Evolutionary conservation across 2,113 vertebrate genomes (phyloP).

Genomic region (Heterochromis multidens): DNA sequence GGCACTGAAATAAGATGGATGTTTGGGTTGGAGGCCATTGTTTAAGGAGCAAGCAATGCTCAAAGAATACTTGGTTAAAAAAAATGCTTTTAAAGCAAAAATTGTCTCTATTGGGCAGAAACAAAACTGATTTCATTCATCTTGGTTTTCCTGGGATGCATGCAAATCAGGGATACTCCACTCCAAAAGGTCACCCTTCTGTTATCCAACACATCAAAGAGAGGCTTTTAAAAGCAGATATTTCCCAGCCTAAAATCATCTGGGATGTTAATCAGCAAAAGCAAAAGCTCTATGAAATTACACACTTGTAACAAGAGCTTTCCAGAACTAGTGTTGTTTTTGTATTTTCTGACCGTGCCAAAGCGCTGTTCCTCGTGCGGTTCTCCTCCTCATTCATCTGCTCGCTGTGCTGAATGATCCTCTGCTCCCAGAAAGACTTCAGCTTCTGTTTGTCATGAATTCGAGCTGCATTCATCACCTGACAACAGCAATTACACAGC

Average conservation of each 20-base stretch:
- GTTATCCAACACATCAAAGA: background rate
- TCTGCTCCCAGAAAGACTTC: slow-evolving; percentile 57
- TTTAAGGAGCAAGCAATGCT: background rate
- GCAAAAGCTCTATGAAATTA: background rate
- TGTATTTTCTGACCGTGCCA: slow-evolving; percentile 33
- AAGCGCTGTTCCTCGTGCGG: slow-evolving; percentile 42
- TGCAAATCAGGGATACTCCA: background rate
- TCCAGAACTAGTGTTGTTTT: background rate
- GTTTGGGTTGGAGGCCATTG: background rate
- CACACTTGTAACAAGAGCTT: background rate
- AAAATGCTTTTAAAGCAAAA: background rate
- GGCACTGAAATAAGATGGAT: background rate
- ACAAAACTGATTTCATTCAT: background rate
- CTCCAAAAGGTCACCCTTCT: background rate
- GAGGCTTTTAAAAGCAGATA: background rate
- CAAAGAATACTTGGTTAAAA: background rate
- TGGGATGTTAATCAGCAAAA: background rate
- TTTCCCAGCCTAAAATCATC: background rate
- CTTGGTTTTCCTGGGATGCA: background rate
- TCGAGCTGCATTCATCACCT: slow-evolving; percentile 47
- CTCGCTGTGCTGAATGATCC: slow-evolving; percentile 31
- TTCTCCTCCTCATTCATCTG: slow-evolving; percentile 41
- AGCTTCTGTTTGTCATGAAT: slow-evolving; percentile 57
- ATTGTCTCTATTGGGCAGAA: background rate
- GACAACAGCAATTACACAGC: background rate